Evolutionary conservation across 92 coral and sea anemone genomes (phyloP).

Genomic region (Parazoanthus swiftii): DNA sequence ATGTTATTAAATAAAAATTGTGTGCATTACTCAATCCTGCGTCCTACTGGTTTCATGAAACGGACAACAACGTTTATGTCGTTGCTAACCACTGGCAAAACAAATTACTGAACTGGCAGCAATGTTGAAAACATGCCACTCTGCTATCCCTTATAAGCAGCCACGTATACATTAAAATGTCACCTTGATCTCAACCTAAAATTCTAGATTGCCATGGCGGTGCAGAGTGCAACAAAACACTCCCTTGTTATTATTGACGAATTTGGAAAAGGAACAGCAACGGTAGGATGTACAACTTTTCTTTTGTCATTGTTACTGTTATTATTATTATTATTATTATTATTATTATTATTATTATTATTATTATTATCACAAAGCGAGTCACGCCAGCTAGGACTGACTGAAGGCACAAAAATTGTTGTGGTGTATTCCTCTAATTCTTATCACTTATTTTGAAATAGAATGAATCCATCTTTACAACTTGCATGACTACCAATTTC

Average conservation of each 20-base stretch:
- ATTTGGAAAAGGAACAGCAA: conserved; percentile 99
- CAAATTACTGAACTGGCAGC: neutral
- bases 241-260: conserved; percentile 96
- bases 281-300: conserved; percentile 55
- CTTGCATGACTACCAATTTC: too few species aligned
- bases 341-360: neutral
- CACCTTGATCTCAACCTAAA: neutral
- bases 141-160: too few species aligned
- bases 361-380: neutral
- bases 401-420: neutral
- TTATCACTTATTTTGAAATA: too few species aligned
- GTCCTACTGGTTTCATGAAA: too few species aligned
- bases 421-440: too few species aligned
- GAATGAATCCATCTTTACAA: too few species aligned
- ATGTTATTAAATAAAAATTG: too few species aligned
- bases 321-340: neutral
- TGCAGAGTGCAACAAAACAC: conserved; percentile 79
- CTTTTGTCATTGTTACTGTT: too few species aligned
- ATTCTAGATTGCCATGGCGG: conserved; percentile 87
- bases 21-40: too few species aligned
- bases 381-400: neutral
- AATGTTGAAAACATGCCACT: neutral
- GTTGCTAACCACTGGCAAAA: neutral
- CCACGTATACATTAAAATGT: too few species aligned
- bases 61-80: neutral